Evolutionary conservation across 2,888 invertebrate species (phyloP), one percentile per base, ranked within the genome.

Genomic region (Macropis europaea): DNA sequence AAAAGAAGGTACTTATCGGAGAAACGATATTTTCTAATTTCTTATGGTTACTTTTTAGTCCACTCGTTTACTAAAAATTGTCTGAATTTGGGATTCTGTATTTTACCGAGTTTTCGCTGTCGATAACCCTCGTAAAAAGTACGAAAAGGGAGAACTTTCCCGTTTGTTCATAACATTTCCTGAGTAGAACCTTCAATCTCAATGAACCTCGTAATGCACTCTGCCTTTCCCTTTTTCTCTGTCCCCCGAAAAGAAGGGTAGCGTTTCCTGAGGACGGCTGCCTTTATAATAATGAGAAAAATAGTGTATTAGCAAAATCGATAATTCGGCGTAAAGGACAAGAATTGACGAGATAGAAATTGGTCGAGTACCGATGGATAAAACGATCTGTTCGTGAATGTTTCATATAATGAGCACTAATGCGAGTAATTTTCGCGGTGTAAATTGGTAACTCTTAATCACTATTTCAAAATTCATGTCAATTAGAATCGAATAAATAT

Each of bases 321-420:
- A 52, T 53, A 64, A 70, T 71, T 64, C 64, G 61, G 57, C 76
- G 48, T 53, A 13, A 24, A 59, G 45, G 43, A 76, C 57, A 61
- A 73, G 57, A 79, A 79, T 69, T 75, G 79, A 79, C 63, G 56
- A 79, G 62, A 52, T 77, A 61, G 59, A 78, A 75, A 75, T 68
- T 76, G 79, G 52, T 76, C 70, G 76, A 76, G 43, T 42, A 15
- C 50, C 64, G 73, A 45, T 73, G 62, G 56, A 72, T 56, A 47
- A 73, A 63, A 52, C 13, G 38, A 62, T 72, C 56, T 24, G 2
- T 43, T 63, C 22, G 7, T 32, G 47, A 36, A 13, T 3, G 15
- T 47, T 53, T 53, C 9, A 56, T 22, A 36, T 40, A 34, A 28
- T 24, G 30, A 36, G 11, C 13, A 15, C 34, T 43, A 30, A 50